Conservation (phyloP, 1,140 invertebrate species). For the Drosophila saltans region DNA sequence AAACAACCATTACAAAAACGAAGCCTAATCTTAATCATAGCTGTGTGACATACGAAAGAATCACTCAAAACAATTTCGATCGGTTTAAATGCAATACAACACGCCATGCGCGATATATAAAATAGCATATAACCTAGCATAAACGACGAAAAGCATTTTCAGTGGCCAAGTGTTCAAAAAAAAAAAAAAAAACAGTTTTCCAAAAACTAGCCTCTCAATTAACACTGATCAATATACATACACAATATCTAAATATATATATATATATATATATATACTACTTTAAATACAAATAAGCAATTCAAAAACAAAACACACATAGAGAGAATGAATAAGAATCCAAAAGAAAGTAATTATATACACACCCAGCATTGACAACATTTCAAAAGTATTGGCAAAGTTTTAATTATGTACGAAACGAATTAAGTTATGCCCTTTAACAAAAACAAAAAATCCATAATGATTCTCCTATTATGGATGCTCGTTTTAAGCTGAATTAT, state of each 20-base stretch:
- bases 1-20: constrained; percentile 18
- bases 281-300: constrained; percentile 49
- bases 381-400: constrained; percentile 6
- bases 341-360: constrained; percentile 4
- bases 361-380: constrained; percentile 8
- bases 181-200: constrained; percentile 49
- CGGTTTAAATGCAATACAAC: constrained; percentile 75
- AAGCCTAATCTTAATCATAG: constrained; percentile 47
- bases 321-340: neutral
- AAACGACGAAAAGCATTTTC: constrained; percentile 47
- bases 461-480: constrained; percentile 52
- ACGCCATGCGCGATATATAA: constrained; percentile 58
- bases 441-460: constrained; percentile 33
- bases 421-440: constrained; percentile 12
- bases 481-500: constrained; percentile 71
- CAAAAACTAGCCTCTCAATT: constrained; percentile 62
- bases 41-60: constrained; percentile 66
- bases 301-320: constrained; percentile 15
- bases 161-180: constrained; percentile 54
- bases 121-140: constrained; percentile 52
- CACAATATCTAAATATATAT: constrained; percentile 28
- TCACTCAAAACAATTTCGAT: constrained; percentile 66
- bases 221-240: constrained; percentile 12
- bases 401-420: constrained; percentile 30
- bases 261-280: constrained; percentile 37